A percentile compares a stretch with the other conserved stretches of the same genome.
These are phyloP conservation scores for Drosophila azteca DNA, from an alignment of 1,140 invertebrate genomes.

Conservation along the genomic window DNA sequence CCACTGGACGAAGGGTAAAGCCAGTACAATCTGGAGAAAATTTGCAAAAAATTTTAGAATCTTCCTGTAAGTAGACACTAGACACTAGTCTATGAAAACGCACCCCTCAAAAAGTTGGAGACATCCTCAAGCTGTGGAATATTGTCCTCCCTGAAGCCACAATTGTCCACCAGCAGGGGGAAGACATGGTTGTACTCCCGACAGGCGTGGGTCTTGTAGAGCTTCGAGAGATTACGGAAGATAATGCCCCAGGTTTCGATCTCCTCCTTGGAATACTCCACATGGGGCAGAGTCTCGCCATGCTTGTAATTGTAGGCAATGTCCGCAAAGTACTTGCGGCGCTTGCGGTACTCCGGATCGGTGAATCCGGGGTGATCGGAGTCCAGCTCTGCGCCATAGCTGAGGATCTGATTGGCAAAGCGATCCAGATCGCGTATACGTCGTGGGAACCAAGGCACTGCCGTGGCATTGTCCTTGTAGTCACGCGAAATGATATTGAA, in stretches of 20 bases:
- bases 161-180: constrained; percentile 97
- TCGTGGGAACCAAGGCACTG: constrained; percentile 98
- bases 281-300: constrained; percentile 93
- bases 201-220: constrained; percentile 98
- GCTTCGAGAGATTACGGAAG: constrained; percentile 92
- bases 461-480: constrained; percentile 90
- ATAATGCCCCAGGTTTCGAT: constrained; percentile 95
- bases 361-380: constrained; percentile 99
- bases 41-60: too few relatives aligned
- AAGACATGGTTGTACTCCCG: constrained; percentile 98
- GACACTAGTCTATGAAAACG: constrained; percentile 1
- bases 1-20: constrained; percentile 97
- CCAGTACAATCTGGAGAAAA: constrained; percentile 94
- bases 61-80: neutral
- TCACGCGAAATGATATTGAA: constrained; percentile 95
- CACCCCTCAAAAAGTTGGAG: constrained; percentile 98
- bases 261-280: constrained; percentile 95
- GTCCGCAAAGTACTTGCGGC: constrained; percentile 97
- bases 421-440: constrained; percentile 97
- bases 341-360: constrained; percentile 94
- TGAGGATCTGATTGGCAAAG: constrained; percentile 98
- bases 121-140: constrained; percentile 99
- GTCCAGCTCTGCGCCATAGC: constrained; percentile 97
- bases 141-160: constrained; percentile 97
- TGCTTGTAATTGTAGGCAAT: constrained; percentile 98